Base-by-base conservation (phyloP, 2,888 invertebrate genomes). In the Amblyteles armatorius region DNA sequence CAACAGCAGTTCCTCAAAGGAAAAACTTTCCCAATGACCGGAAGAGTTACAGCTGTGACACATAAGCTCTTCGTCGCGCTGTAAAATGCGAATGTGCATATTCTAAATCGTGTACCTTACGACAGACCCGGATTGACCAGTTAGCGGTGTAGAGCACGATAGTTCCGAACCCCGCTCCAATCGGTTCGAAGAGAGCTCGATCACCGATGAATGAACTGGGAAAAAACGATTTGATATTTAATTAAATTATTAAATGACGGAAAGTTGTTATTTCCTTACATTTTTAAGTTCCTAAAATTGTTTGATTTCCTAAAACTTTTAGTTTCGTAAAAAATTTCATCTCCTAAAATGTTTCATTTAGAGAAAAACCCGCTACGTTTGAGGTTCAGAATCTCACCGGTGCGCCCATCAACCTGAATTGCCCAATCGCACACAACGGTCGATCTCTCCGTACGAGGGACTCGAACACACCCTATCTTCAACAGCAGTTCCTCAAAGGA, bases 71-170 rank as follows among this genome's bases (percentile, higher is more conserved):
- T 6, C 44, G 6, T 26, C 52, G n/a, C 26, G 29, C 19, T n/a
- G 6, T 33, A 69, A 3, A 2, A 3, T 52, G 2, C 29, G 29
- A 29, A 0, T 16, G 33, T 29, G 29, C 7, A 33, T 29, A 26
- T 40, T 44, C 60, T 19, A 79, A 79, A 79, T 79, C 48, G 71
- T 60, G 13, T 48, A 50, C 60, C 44, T 60, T 63, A 63, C 19
- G 71, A 69, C 40, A 29, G 4, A 65, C 22, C 52, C 52, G 40
- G 52, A 50, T 52, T 85, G 89, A 86, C 83, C 87, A 78, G 85
- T 78, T 78, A 72, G 48, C 71, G 82, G 40, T 81, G 72, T 82
- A 77, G 74, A 6, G 60, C 13, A 13, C 72, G 22, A 57, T 22
- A 52, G 29, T n/a, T 22, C 13, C 7, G 19, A 19, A 40, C 36